Conservation (phyloP, 2,888 invertebrate genomes). For the Catocala nupta region DNA sequence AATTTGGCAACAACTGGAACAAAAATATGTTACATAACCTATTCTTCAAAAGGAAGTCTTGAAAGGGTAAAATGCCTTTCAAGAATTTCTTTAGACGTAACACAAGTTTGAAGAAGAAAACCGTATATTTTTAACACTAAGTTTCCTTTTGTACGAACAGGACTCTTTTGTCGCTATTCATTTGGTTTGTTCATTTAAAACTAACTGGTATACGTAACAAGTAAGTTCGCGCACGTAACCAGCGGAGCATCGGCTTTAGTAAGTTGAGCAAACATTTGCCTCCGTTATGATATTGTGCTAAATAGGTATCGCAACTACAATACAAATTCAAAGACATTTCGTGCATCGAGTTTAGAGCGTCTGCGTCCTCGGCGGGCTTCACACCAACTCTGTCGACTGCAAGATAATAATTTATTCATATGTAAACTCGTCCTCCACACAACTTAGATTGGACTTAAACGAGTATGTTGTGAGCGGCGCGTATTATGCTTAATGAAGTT, state of each 20-base stretch:
- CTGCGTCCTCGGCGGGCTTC: constrained; percentile 43
- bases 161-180: background rate
- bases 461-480: constrained; percentile 80
- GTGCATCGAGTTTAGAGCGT: constrained; percentile 48
- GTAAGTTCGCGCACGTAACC: background rate
- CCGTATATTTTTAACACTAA: constrained; percentile 20
- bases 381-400: constrained; percentile 72
- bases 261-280: background rate
- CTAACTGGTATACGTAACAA: too few species aligned
- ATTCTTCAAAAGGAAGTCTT: constrained; percentile 19
- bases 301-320: constrained; percentile 36
- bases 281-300: constrained; percentile 21
- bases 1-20: background rate
- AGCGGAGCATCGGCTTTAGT: background rate
- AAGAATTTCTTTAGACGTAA: constrained; percentile 22
- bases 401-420: constrained; percentile 86
- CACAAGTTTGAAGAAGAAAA: constrained; percentile 19
- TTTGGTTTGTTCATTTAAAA: too few species aligned
- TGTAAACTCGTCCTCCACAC: constrained; percentile 79
- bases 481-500: constrained; percentile 86
- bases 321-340: constrained; percentile 55
- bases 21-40: constrained; percentile 8
- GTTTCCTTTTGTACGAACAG: constrained; percentile 1
- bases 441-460: constrained; percentile 87
- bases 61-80: constrained; percentile 23